Base-by-base conservation (phyloP, 2,113 vertebrate species). In the Craseonycteris thonglongyai region DNA sequence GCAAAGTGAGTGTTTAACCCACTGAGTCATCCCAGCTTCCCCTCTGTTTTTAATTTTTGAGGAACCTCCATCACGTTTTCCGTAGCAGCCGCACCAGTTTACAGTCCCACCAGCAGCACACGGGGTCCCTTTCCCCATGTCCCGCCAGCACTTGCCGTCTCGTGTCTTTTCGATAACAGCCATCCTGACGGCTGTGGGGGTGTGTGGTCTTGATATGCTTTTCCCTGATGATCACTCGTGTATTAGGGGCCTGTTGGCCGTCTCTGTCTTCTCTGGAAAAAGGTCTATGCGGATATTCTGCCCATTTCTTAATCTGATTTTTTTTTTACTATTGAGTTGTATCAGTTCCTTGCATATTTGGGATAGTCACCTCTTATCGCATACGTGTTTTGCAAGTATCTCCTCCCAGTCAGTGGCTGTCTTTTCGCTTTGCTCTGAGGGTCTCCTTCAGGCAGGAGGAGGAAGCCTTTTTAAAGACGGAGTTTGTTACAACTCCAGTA, bases 311-410 rank as follows among this genome's bases (percentile, higher is more conserved):
- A 42, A 22, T 22, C 10, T 12, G 40, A 7, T n/a, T 49, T 15
- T n/a, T 18, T 14, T 58, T 58, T 51, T 7, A 33, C 42, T 83
- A 3, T 49, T 51, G 45, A 83, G 49, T 56, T 38, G 13, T 35
- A 22, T 56, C 13, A 15, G 56, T 26, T 58, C 56, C 26, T 28
- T 3, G 12, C 6, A 2, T 18, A 19, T 49, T 28, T 66, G 35
- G 33, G 33, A 35, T 66, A 1, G 30, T 14, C 40, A 26, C 35
- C 49, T 5, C 47, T 38, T 13, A 30, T 1, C 45, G 13, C 3
- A 3, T 21, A 10, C 0, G 0, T 1, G 47, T 13, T 18, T 19
- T 19, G n/a, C 61, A 51, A 13, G 19, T 2, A 2, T 7, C 38
- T 4, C 7, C 33, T 84, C 82, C 47, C n/a, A 22, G 7, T 58